phyloP scores from a whole-genome alignment of 2,797 vertebrate species.

The Malacoctenus gilli region DNA sequence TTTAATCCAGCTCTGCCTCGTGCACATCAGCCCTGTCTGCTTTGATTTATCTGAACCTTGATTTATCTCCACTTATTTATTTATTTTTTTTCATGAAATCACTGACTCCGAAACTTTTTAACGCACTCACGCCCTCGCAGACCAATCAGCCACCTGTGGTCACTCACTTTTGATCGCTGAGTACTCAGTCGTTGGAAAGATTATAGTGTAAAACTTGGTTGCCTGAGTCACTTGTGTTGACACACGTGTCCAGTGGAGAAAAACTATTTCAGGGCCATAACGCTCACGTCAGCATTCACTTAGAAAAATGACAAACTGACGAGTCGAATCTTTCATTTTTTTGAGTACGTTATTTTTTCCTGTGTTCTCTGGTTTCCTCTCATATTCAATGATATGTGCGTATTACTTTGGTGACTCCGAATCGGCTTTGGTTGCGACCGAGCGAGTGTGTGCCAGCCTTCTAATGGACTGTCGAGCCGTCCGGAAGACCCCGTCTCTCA shows the following conservation, averaged over 20 bases:
- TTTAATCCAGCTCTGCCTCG: slow-evolving; percentile 58
- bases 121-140: slow-evolving; percentile 17
- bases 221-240: background rate
- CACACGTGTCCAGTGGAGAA: background rate
- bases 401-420: too few relatives aligned
- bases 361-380: too few relatives aligned
- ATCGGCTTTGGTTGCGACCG: too few relatives aligned
- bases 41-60: slow-evolving; percentile 69
- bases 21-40: slow-evolving; percentile 54
- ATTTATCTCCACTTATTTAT: slow-evolving; percentile 43
- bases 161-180: slow-evolving; percentile 28
- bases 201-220: background rate
- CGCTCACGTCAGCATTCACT: background rate
- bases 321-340: too few relatives aligned
- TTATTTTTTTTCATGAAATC: slow-evolving; percentile 10
- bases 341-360: too few relatives aligned
- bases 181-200: slow-evolving; percentile 5
- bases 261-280: background rate
- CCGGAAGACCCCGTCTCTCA: too few relatives aligned
- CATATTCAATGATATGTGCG: too few relatives aligned
- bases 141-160: slow-evolving; percentile 49
- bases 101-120: slow-evolving; percentile 18
- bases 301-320: background rate
- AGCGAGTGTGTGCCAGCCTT: too few relatives aligned
- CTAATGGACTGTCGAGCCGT: too few relatives aligned